A percentile compares a stretch with the other conserved stretches of the same genome.
Evolutionary conservation across 1,140 invertebrate genomes (phyloP).

Genomic region (Tribolium castaneum): DNA sequence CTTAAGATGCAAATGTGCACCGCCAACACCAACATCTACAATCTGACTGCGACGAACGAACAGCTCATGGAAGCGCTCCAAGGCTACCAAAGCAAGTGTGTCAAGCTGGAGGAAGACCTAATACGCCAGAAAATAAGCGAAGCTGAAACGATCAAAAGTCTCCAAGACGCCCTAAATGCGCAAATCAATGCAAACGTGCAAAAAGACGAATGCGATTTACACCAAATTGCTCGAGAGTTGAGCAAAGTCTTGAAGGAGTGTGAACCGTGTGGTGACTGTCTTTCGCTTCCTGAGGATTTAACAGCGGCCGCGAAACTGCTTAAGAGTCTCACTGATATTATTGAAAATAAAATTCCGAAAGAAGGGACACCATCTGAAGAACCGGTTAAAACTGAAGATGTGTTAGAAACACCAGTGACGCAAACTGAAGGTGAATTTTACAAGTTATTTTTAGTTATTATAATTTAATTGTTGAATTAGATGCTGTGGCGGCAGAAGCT

Average conservation of each 20-base stretch:
- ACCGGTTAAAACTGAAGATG: not conserved
- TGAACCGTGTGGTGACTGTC: slow-evolving; percentile 50
- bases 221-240: slow-evolving; percentile 55
- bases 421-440: no score
- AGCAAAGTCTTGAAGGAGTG: slow-evolving; percentile 54
- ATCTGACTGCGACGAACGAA: slow-evolving; percentile 53
- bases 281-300: slow-evolving; percentile 49
- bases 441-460: no score
- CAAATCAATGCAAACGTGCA: not conserved
- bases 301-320: slow-evolving; percentile 50
- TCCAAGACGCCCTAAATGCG: slow-evolving; percentile 21
- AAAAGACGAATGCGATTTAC: slow-evolving; percentile 43
- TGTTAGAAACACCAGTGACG: not conserved
- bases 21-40: slow-evolving; percentile 51
- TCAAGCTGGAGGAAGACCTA: slow-evolving; percentile 58
- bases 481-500: no score
- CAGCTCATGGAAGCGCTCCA: slow-evolving; percentile 53
- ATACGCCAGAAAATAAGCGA: slow-evolving; percentile 60
- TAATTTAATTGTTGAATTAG: no score
- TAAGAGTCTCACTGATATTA: slow-evolving; percentile 53
- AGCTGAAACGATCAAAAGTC: slow-evolving; percentile 55
- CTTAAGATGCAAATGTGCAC: slow-evolving; percentile 55
- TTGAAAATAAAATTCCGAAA: slow-evolving; percentile 40
- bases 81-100: slow-evolving; percentile 48
- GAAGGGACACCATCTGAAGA: not conserved